Evolutionary conservation across 2,797 vertebrate species (phyloP).

Genomic region (Pantherophis vulpinus): DNA sequence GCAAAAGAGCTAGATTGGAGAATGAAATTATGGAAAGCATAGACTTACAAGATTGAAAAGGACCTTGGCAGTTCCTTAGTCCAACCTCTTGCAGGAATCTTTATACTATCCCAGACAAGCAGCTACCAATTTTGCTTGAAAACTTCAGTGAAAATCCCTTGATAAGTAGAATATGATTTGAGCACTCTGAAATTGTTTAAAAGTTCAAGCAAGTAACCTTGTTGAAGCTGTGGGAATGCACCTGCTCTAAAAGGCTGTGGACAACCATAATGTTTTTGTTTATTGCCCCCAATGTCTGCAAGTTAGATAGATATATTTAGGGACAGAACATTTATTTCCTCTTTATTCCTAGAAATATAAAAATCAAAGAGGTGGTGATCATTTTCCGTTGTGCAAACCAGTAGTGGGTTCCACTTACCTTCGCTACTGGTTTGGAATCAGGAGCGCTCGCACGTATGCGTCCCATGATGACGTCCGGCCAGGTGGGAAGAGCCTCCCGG

Average conservation of each 20-base stretch:
- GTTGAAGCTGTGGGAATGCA: background rate
- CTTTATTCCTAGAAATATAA: background rate
- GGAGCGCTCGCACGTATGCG: too few species aligned
- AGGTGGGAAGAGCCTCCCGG: too few species aligned
- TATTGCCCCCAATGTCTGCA: background rate
- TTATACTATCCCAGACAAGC: background rate
- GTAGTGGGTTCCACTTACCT: too few species aligned
- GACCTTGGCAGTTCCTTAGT: background rate
- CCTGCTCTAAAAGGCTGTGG: background rate
- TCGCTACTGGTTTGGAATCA: too few species aligned
- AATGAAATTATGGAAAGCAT: background rate
- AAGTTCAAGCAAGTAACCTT: background rate
- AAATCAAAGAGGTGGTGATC: background rate
- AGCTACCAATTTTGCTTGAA: background rate
- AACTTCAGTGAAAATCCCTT: background rate
- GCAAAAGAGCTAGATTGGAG: background rate
- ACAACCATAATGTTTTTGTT: background rate
- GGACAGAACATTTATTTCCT: background rate
- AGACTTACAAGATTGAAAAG: background rate
- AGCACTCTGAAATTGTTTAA: background rate
- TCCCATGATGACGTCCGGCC: too few species aligned
- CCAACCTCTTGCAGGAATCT: background rate
- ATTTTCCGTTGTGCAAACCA: background rate
- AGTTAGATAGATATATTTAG: background rate
- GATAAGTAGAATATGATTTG: background rate